These are phyloP conservation scores for Zaprionus lachaisei DNA, from an alignment of 1,140 invertebrate genomes.

Conservation along the genomic window DNA sequence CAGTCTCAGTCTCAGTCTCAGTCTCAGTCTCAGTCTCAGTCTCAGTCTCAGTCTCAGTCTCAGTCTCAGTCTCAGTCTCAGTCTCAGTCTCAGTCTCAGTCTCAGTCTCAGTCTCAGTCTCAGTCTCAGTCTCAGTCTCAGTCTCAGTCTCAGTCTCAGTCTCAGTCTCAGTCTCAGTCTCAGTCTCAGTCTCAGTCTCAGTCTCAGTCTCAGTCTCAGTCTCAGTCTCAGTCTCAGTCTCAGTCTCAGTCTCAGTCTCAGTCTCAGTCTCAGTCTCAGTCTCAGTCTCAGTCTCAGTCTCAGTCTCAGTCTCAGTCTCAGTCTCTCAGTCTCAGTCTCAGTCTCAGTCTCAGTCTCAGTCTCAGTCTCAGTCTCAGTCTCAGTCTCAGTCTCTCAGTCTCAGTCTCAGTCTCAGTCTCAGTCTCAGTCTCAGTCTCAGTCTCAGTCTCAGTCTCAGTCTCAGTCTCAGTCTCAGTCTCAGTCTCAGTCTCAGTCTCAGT, in stretches of 20 bases:
- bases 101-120: too few relatives aligned
- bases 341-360: too few relatives aligned
- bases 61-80: too few relatives aligned
- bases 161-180: neutral
- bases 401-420: neutral
- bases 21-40: too few relatives aligned
- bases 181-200: neutral
- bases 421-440: conserved; percentile 1
- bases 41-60: too few relatives aligned
- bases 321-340: conserved; percentile 1
- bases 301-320: neutral
- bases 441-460: too few relatives aligned
- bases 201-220: too few relatives aligned
- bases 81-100: too few relatives aligned
- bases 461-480: conserved; percentile 1
- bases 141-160: too few relatives aligned
- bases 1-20: too few relatives aligned
- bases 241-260: too few relatives aligned
- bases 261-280: neutral
- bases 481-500: neutral
- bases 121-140: too few relatives aligned
- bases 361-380: neutral
- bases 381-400: neutral
- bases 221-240: neutral
- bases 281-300: neutral